A percentile compares a stretch with the other conserved stretches of the same genome.
These are phyloP conservation scores for Drosophila quadrilineata DNA, from an alignment of 1,140 invertebrate species.

Conservation along the genomic window DNA sequence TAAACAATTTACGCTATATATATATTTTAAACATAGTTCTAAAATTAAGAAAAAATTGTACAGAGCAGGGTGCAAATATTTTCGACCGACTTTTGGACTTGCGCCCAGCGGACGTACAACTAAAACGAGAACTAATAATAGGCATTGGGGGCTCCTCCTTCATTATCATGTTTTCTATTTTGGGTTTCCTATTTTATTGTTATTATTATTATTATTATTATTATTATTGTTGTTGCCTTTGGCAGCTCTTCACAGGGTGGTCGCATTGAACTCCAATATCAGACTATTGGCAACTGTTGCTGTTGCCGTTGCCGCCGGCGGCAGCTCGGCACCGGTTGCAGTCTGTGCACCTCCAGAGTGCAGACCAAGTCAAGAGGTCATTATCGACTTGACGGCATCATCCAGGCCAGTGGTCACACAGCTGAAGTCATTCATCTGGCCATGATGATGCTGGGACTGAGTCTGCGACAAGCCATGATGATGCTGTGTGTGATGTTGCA, in stretches of 20 bases:
- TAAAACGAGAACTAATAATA: conserved; percentile 49
- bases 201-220: too few species aligned
- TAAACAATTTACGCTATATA: conserved; percentile 71
- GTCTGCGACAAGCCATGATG: conserved; percentile 46
- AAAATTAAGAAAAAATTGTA: conserved; percentile 48
- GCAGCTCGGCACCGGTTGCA: conserved; percentile 22
- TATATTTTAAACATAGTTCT: conserved; percentile 51
- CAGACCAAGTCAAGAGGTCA: conserved; percentile 79
- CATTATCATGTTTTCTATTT: too few species aligned
- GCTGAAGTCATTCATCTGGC: conserved; percentile 71
- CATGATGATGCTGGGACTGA: conserved; percentile 50
- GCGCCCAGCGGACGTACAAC: conserved; percentile 33
- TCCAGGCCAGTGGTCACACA: conserved; percentile 71
- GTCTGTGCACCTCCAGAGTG: conserved; percentile 16
- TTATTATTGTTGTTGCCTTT: conserved; percentile 38
- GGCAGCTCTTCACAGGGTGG: conserved; percentile 60
- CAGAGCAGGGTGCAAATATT: conserved; percentile 36
- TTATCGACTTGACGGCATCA: conserved; percentile 78
- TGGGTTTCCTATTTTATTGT: too few species aligned
- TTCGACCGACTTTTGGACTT: conserved; percentile 13
- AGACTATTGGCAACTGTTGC: conserved; percentile 53
- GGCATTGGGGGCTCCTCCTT: too few species aligned
- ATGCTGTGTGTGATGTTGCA: conserved; percentile 59
- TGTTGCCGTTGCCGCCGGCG: conserved; percentile 30
- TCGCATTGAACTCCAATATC: conserved; percentile 76